phyloP scores from a whole-genome alignment of 2,888 invertebrate species.

The Iselma pallidipennis region DNA sequence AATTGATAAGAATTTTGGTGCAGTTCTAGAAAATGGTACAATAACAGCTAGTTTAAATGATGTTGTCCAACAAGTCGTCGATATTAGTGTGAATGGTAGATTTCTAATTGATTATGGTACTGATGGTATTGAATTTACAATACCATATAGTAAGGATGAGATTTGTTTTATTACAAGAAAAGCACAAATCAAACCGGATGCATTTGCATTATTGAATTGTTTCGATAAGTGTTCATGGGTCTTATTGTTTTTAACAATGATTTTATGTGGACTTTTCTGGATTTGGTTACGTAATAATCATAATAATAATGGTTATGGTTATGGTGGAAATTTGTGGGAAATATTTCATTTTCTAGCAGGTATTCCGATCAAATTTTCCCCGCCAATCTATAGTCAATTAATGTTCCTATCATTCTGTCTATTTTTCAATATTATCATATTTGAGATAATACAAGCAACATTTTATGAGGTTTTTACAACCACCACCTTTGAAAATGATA shows the following conservation, averaged over 20 bases:
- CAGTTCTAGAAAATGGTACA: conserved; percentile 6
- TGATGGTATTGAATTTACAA: conserved; percentile 50
- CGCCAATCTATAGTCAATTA: background rate
- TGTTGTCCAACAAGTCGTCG: conserved; percentile 46
- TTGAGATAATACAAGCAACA: conserved; percentile 55
- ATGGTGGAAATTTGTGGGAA: background rate
- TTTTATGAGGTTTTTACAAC: conserved; percentile 54
- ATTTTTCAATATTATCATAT: conserved; percentile 51
- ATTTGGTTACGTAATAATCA: no score
- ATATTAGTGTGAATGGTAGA: conserved; percentile 53
- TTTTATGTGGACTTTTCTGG: conserved; percentile 9
- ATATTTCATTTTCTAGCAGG: conserved; percentile 2
- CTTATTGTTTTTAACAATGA: conserved; percentile 5
- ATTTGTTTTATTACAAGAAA: conserved; percentile 56
- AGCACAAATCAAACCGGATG: conserved; percentile 52
- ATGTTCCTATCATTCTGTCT: conserved; percentile 46
- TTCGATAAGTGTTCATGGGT: conserved; percentile 20
- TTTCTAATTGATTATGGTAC: conserved; percentile 51
- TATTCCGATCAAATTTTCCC: background rate
- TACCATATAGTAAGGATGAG: conserved; percentile 50
- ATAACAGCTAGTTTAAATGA: conserved; percentile 50
- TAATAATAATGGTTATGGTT: background rate
- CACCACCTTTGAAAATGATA: conserved; percentile 52
- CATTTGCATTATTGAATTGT: conserved; percentile 40
- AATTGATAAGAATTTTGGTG: conserved; percentile 15